Evolutionary conservation across 2,797 vertebrate species (phyloP), one percentile per base, ranked within the genome.

Genomic region (Premnoplex brunnescens): DNA sequence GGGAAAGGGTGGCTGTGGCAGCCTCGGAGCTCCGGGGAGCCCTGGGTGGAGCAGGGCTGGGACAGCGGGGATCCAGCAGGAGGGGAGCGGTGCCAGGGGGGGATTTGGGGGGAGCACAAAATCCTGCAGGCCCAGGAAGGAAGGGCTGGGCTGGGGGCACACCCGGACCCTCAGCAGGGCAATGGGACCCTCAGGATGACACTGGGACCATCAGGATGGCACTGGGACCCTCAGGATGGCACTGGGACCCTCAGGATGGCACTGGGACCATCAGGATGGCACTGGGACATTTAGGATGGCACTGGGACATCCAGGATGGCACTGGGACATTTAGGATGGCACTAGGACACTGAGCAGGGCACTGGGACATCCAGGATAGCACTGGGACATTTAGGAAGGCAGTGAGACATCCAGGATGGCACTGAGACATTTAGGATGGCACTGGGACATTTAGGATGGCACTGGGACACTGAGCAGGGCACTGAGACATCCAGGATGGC

Each of bases 41-140:
- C 41, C 4, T 1, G 2, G 24, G 3, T 2, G 4, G 67, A 11
- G 63, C 59, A 4, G 59, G 4, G 78, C 69, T 15, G 71, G 2
- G 18, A 2, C 79, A 34, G 54, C 51, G 10, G 10, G 2, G 19
- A 3, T 12, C 54, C 15, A 12, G 12, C 0, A 22, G 13, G 16
- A 34, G 23, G 8, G 43, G 21, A 37, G 21, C n/a, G 41, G 44
- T 24, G 66, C 17, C 34, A n/a, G 7, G 21, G 8, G 19, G 30
- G 18, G 9, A 3, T 4, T 3, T 27, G 18, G 6, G 26, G 24
- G 48, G 48, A 49, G 8, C 48, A 49, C 8, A 49, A 49, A 7
- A 13, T 49, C 41, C 32, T 12, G 4, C 10, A 3, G 20, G 2
- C 14, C 26, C 1, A 5, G 5, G 48, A 18, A 46, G 60, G 56